phyloP scores from a whole-genome alignment of 53 echinoderm and acorn worm genomes.

The Echinarachnius parma region DNA sequence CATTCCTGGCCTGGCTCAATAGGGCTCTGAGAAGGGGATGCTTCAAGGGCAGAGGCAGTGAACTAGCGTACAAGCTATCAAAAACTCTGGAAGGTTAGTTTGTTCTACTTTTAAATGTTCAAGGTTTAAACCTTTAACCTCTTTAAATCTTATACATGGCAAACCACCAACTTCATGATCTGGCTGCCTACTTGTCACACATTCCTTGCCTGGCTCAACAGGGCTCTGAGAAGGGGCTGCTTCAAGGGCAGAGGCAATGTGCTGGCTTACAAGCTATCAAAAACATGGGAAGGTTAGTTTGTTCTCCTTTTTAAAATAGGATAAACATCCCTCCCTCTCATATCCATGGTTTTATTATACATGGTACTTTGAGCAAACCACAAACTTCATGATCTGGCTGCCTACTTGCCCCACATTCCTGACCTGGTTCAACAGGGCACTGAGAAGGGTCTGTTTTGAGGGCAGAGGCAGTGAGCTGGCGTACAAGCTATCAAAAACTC shows the following conservation, averaged over 20 bases:
- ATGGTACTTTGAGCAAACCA: too few species aligned
- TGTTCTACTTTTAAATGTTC: too few species aligned
- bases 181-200: too few species aligned
- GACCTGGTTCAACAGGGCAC: conserved; percentile 76
- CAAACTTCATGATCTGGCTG: too few species aligned
- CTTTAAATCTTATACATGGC: too few species aligned
- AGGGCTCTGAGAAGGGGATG: conserved; percentile 65
- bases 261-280: conserved; percentile 78
- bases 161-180: too few species aligned
- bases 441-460: conserved; percentile 67
- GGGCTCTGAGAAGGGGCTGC: conserved; percentile 66
- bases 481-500: conserved; percentile 70
- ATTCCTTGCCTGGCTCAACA: conserved; percentile 78
- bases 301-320: too few species aligned
- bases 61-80: conserved; percentile 79
- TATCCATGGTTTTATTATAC: too few species aligned
- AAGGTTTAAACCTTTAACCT: too few species aligned
- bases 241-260: conserved; percentile 74
- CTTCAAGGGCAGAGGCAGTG: conserved; percentile 71
- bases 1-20: conserved; percentile 82
- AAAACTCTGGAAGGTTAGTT: conserved; percentile 74
- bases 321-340: too few species aligned
- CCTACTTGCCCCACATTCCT: conserved; percentile 87
- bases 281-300: conserved; percentile 70
- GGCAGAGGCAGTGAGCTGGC: conserved; percentile 73